Evolutionary conservation across 2,888 invertebrate species (phyloP).

Genomic region (Vesta saturnalis): DNA sequence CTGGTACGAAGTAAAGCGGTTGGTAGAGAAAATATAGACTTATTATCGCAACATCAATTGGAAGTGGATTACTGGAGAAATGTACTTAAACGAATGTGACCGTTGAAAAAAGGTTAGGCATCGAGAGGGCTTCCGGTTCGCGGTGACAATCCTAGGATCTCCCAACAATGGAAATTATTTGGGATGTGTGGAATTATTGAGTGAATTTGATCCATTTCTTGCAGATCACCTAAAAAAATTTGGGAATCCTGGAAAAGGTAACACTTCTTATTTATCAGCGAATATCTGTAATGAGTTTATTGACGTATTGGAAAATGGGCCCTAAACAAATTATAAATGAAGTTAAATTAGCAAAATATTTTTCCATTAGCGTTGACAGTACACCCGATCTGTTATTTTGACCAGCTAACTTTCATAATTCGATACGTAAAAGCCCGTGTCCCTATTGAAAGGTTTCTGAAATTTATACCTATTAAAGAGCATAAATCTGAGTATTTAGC

Average conservation of each 20-base stretch:
- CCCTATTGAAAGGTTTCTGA: slow-evolving; percentile 51
- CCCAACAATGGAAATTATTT: slow-evolving; percentile 44
- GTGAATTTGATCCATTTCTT: no score
- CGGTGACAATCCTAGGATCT: slow-evolving; percentile 42
- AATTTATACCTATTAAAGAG: no score
- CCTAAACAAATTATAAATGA: slow-evolving; percentile 51
- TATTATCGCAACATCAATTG: slow-evolving; percentile 8
- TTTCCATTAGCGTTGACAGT: no score
- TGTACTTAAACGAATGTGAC: slow-evolving; percentile 46
- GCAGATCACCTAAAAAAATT: no score
- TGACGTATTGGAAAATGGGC: slow-evolving; percentile 49
- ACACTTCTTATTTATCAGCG: no score
- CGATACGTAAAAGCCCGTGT: slow-evolving; percentile 47
- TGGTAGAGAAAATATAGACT: slow-evolving; percentile 28
- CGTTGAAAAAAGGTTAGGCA: slow-evolving; percentile 43
- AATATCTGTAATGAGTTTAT: slow-evolving; percentile 52
- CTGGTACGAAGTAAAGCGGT: slow-evolving; percentile 32
- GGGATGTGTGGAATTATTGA: no score
- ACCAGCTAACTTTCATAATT: no score
- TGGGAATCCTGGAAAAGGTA: slow-evolving; percentile 44
- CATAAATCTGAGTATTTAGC: slow-evolving; percentile 51
- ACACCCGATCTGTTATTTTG: no score
- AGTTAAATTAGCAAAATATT: no score
- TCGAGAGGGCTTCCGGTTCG: slow-evolving; percentile 44
- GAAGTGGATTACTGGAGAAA: slow-evolving; percentile 44